Evolutionary conservation across 2,113 vertebrate genomes (phyloP).

Genomic region (Hystrix cristata): DNA sequence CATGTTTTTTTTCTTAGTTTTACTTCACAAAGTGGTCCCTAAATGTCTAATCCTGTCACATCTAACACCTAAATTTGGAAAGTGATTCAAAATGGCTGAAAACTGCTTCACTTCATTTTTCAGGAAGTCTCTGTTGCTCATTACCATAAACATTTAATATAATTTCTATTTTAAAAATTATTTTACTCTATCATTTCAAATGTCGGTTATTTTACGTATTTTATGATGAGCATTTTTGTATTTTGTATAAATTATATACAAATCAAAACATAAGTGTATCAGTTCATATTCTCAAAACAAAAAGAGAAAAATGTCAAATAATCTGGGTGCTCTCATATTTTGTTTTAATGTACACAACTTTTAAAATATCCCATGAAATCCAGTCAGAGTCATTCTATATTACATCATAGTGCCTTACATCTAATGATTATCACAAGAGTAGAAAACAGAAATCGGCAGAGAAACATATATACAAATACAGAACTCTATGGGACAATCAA

Average conservation of each 20-base stretch:
- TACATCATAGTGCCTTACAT: neutral
- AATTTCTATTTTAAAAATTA: slow-evolving; percentile 10
- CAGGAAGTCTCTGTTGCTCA: neutral
- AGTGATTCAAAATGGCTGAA: neutral
- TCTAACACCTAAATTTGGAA: neutral
- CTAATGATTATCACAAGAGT: neutral
- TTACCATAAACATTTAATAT: neutral
- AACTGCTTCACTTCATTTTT: neutral
- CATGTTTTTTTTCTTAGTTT: neutral
- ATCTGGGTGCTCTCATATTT: neutral
- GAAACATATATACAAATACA: neutral
- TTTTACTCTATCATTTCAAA: neutral
- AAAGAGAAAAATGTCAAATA: neutral
- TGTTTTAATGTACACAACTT: neutral
- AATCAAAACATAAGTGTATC: neutral
- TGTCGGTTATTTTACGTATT: neutral
- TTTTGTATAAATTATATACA: neutral
- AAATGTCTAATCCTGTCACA: neutral
- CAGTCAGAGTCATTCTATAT: neutral
- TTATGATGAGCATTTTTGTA: neutral
- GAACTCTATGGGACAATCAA: neutral
- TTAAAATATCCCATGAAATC: neutral
- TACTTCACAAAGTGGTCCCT: neutral
- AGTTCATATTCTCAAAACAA: neutral
- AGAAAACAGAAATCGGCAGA: neutral